Conservation (phyloP, 2,888 invertebrate species). For the Cerastis rubricosa region DNA sequence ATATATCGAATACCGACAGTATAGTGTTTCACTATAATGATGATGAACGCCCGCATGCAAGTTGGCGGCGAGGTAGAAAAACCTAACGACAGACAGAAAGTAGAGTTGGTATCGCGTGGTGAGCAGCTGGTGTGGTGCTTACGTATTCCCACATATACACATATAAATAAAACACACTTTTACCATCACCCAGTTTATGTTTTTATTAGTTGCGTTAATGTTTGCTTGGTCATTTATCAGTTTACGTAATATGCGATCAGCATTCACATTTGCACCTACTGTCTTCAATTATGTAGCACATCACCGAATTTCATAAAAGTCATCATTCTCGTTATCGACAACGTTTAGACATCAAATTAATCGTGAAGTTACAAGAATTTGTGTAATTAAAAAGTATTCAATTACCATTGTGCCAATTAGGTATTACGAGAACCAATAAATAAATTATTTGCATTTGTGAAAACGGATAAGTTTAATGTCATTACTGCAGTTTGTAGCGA, state of each 20-base stretch:
- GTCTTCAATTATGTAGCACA: conserved; percentile 42
- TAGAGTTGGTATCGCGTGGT: conserved; percentile 42
- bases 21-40: conserved; percentile 61
- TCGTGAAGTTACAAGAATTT: conserved; percentile 8
- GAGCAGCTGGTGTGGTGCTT: conserved; percentile 26
- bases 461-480: conserved; percentile 64
- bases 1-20: conserved; percentile 54
- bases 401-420: conserved; percentile 16
- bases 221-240: conserved; percentile 51
- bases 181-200: conserved; percentile 55
- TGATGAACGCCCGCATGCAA: conserved; percentile 44
- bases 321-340: conserved; percentile 39
- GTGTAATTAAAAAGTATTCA: conserved; percentile 21
- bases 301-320: conserved; percentile 25
- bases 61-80: conserved; percentile 33
- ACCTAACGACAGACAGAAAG: conserved; percentile 58
- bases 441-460: conserved; percentile 35
- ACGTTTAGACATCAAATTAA: conserved; percentile 30
- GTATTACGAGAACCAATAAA: conserved; percentile 14
- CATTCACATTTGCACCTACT: conserved; percentile 49
- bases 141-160: conserved; percentile 25
- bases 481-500: conserved; percentile 60
- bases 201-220: conserved; percentile 53
- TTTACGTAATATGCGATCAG: conserved; percentile 58
- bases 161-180: conserved; percentile 48